Base-by-base conservation (phyloP, 2,797 vertebrate genomes). In the Knipowitschia caucasica region DNA sequence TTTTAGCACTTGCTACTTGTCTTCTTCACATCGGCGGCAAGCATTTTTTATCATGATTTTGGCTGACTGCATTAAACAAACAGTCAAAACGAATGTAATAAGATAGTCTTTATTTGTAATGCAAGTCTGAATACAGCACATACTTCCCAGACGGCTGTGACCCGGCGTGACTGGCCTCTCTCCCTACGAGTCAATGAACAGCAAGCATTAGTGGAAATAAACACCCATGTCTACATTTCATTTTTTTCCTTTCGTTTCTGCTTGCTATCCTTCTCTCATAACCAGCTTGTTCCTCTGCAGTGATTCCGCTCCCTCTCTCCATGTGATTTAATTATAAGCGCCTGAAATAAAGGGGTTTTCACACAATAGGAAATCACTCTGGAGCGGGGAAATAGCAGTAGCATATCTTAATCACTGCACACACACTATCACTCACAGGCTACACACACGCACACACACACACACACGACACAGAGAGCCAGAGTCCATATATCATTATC, bases 301-400 rank as follows among this genome's bases (percentile, higher is more conserved):
- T 9, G 11, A 61, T 61, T 59, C 53, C 43, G 58, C 53, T 71
- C 50, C 42, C 25, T 45, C 50, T 73, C 54, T 71, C 38, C 34
- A 33, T 73, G 45, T 69, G 74, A 81, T 81, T 78, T 69, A 78
- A 79, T n/a, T 82, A 79, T 70, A 75, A 67, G 49, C 40, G 14
- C 45, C 40, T 63, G 12, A 59, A 73, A 77, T 78, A 75, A 80
- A 78, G 47, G 65, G 51, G 80, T 50, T 75, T 67, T 59, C 53
- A 50, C 67, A 79, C 39, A 75, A 77, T 77, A 38, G 43, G 34
- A 56, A 75, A 75, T 80, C 64, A 71, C 59, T 71, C 49, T 35
- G 60, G 65, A 62, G 65, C 54, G 51, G 46, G 38, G 57, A 79
- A 78, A 76, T 53, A 69, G 59, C 75, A 84, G 69, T 66, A 62